phyloP scores from a whole-genome alignment of 2,797 vertebrate genomes.

The Malacoraja senta region DNA sequence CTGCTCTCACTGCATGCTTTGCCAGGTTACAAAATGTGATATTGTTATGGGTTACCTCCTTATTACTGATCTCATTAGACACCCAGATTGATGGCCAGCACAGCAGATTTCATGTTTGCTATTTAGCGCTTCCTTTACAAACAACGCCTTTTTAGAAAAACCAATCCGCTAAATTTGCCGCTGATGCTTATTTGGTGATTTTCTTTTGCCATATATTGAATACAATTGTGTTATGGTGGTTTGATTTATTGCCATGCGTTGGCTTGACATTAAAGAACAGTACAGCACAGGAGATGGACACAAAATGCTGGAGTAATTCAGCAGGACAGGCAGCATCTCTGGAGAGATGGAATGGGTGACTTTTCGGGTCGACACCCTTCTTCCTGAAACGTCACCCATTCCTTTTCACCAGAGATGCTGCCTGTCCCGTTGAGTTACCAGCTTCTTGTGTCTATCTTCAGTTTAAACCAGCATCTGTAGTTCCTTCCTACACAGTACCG shows the following conservation, averaged over 20 bases:
- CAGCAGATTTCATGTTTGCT: background rate
- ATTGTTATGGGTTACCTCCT: background rate
- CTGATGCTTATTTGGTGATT: background rate
- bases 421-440: too few species aligned
- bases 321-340: too few species aligned
- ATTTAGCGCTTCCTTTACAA: conserved; percentile 21
- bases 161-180: background rate
- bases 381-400: too few species aligned
- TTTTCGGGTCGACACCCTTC: too few species aligned
- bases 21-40: conserved; percentile 17
- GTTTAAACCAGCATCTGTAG: too few species aligned
- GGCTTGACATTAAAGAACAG: background rate
- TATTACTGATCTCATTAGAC: background rate
- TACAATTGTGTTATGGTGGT: background rate
- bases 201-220: background rate
- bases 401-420: too few species aligned
- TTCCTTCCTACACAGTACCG: too few species aligned
- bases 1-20: conserved; percentile 11
- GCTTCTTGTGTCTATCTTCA: too few species aligned
- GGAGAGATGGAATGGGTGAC: too few species aligned
- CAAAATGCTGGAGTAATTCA: too few species aligned
- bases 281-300: too few species aligned
- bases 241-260: background rate
- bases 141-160: background rate
- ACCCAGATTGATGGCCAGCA: background rate